Conservation (phyloP, 2,888 invertebrate species). For the Halocaridina rubra region DNA sequence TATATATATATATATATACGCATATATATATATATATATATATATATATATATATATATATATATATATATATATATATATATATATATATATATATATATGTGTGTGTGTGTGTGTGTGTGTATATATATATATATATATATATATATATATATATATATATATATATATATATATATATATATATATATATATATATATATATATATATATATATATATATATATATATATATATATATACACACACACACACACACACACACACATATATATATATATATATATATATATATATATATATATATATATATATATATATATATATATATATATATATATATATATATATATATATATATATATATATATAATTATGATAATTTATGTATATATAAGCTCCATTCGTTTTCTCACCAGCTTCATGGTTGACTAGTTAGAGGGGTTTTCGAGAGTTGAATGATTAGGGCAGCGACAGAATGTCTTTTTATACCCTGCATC, state of each 20-base stretch:
- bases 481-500: background rate
- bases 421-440: no score
- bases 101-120: no score
- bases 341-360: slow-evolving; percentile 22
- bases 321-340: slow-evolving; percentile 34
- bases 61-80: no score
- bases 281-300: slow-evolving; percentile 38
- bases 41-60: no score
- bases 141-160: slow-evolving; percentile 22
- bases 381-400: no score
- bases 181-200: slow-evolving; percentile 1
- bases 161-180: background rate
- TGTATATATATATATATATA: slow-evolving; percentile 1
- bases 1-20: no score
- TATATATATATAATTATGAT: slow-evolving; percentile 20
- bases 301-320: slow-evolving; percentile 37
- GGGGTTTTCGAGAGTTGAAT: no score
- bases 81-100: no score
- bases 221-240: background rate
- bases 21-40: no score
- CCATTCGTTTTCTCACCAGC: no score
- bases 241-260: background rate
- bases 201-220: background rate
- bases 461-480: no score
- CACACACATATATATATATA: slow-evolving; percentile 37